phyloP scores from a whole-genome alignment of 2,888 invertebrate genomes.

The Trypoxylon attenuatum region DNA sequence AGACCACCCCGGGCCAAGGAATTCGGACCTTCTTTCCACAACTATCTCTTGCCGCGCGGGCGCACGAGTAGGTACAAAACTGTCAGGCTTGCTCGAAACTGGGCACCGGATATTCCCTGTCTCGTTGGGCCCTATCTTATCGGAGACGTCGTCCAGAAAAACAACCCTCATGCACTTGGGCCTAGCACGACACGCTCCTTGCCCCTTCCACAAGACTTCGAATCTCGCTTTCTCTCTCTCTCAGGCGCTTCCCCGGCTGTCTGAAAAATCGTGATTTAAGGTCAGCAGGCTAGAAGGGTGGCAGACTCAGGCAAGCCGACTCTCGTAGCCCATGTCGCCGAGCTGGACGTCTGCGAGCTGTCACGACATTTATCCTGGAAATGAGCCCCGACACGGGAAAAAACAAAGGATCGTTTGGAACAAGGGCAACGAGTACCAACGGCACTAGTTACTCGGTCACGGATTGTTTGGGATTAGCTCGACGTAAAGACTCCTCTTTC shows the following conservation, averaged over 20 bases:
- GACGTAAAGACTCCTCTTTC: slow-evolving; percentile 6
- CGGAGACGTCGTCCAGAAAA: slow-evolving; percentile 53
- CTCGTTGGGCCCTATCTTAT: slow-evolving; percentile 60
- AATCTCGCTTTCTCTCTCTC: slow-evolving; percentile 9
- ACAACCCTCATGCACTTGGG: slow-evolving; percentile 44
- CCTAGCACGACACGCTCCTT: slow-evolving; percentile 37
- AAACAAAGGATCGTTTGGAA: slow-evolving; percentile 40
- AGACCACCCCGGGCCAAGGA: slow-evolving; percentile 35
- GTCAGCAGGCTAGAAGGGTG: slow-evolving; percentile 30
- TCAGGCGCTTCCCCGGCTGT: slow-evolving; percentile 1
- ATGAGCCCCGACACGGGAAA: slow-evolving; percentile 34
- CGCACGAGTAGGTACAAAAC: slow-evolving; percentile 56
- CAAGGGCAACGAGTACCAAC: slow-evolving; percentile 5
- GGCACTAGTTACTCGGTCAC: slow-evolving; percentile 39
- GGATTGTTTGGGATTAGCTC: slow-evolving; percentile 38
- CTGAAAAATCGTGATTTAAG: slow-evolving; percentile 57
- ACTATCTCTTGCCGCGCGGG: slow-evolving; percentile 41
- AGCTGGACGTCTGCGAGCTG: slow-evolving; percentile 28
- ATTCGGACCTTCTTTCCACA: slow-evolving; percentile 18
- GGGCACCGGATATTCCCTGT: slow-evolving; percentile 50
- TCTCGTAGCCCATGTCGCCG: slow-evolving; percentile 32
- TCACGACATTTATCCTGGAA: slow-evolving; percentile 43
- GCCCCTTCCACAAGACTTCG: slow-evolving; percentile 9
- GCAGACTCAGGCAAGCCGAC: slow-evolving; percentile 14
- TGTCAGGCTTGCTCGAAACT: slow-evolving; percentile 47